Base-by-base conservation (phyloP, 1,140 invertebrate species). In the Lucilia sericata region DNA sequence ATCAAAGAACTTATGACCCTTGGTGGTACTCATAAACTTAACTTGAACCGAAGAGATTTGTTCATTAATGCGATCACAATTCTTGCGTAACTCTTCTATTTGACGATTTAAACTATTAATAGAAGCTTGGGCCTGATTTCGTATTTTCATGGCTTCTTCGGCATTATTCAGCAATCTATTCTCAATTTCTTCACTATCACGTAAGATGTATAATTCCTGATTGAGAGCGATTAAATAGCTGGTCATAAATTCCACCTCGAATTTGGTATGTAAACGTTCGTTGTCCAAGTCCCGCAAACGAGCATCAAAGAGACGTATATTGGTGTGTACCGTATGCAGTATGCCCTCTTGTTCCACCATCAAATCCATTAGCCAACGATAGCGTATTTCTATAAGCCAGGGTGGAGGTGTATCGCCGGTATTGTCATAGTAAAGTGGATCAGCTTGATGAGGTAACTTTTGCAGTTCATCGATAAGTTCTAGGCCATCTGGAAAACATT, bases 161-260 rank as follows among this genome's bases (percentile, higher is more conserved):
- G 83, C 88, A 88, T 88, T 93, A 87, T 92, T 92, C 14, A 93
- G 92, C 17, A 97, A 90, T 42, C 92, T 87, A 84, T 94, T 93
- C 91, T 97, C 96, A 76, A 93, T 92, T 76, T 93, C 92, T 89
- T 97, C 95, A 88, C 94, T 96, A 47, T 95, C 93, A 87, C 94
- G 95, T 0, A 97, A 88, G 74, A 97, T 94, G 14, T 95, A 93
- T 85, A 97, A 92, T 91, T 97, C 96, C 89, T 96, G 94, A 91
- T 96, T 95, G 13, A 96, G 88, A 17, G 94, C 95, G n/a, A 96
- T 92, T 83, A 96, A 90, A 89, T 94, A 94, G 47, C 94, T 86
- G 83, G 94, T 92, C 70, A 94, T 91, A 83, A 95, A 93, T 86
- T 95, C 93, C 82, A 94, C 93, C 7, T 94, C 92, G 34, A 94